phyloP scores from a whole-genome alignment of 1,140 invertebrate genomes.

The Diprion similis region DNA sequence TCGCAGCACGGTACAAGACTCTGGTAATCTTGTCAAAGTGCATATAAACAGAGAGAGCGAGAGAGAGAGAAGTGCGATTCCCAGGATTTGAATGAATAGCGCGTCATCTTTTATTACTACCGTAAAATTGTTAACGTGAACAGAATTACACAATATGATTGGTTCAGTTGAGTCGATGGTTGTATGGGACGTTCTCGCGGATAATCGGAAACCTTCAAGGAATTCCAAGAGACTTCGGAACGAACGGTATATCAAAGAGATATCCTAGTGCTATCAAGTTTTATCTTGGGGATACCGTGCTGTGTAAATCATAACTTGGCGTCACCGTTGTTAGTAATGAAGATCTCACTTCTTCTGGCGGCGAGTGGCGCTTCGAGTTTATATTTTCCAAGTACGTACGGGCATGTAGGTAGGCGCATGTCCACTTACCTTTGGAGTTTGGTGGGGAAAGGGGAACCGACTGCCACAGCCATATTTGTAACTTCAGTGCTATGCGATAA shows the following conservation, averaged over 20 bases:
- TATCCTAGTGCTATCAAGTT: slow-evolving; percentile 18
- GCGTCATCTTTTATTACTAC: no score
- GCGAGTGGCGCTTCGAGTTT: neutral
- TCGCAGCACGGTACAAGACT: no score
- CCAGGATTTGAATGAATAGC: no score
- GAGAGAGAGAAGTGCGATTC: no score
- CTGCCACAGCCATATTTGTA: neutral
- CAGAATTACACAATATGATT: no score
- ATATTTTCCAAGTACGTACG: slow-evolving; percentile 3
- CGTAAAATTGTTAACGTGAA: no score
- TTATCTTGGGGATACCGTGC: neutral
- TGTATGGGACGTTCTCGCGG: no score
- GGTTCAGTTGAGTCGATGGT: no score
- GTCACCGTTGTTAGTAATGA: neutral
- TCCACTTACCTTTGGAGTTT: no score
- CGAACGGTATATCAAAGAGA: neutral
- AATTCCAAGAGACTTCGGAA: neutral
- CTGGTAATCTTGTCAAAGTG: no score
- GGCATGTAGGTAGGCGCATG: no score
- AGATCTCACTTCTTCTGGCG: slow-evolving; percentile 9
- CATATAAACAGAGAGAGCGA: no score
- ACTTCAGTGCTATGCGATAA: neutral
- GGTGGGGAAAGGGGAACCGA: neutral
- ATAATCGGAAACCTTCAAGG: neutral
- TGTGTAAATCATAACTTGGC: slow-evolving; percentile 9